Evolutionary conservation across 2,888 invertebrate genomes (phyloP).

Genomic region (Lithophane socia): DNA sequence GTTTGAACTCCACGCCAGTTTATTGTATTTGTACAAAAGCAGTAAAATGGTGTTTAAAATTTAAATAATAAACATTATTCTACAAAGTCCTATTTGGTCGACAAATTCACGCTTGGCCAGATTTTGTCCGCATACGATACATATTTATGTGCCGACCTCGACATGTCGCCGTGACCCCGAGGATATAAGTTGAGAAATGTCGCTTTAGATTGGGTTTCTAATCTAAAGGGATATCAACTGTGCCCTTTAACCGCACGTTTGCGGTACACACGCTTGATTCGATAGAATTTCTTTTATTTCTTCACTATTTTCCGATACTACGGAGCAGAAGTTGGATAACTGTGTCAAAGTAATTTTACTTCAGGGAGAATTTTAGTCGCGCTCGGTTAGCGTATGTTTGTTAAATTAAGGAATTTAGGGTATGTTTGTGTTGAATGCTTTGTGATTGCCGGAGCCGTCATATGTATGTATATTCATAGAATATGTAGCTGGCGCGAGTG

Average conservation of each 20-base stretch:
- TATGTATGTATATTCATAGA: conserved; percentile 34
- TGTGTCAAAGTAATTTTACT: conserved; percentile 62
- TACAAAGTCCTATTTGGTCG: conserved; percentile 23
- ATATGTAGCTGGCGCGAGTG: conserved; percentile 27
- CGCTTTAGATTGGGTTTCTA: conserved; percentile 74
- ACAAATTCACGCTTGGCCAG: conserved; percentile 47
- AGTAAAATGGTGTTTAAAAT: conserved; percentile 33
- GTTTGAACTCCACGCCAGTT: conserved; percentile 40
- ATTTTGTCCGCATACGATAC: conserved; percentile 64
- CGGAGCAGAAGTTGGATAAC: conserved; percentile 53
- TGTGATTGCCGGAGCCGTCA: conserved; percentile 52
- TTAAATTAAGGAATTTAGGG: conserved; percentile 55
- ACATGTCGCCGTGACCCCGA: conserved; percentile 62
- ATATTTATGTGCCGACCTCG: conserved; percentile 66
- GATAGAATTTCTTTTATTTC: conserved; percentile 68
- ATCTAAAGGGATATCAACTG: conserved; percentile 73
- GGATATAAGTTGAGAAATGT: conserved; percentile 68
- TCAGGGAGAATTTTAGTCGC: conserved; percentile 39
- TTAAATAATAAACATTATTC: conserved; percentile 43
- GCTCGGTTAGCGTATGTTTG: conserved; percentile 35
- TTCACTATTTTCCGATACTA: conserved; percentile 41
- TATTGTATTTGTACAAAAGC: conserved; percentile 32
- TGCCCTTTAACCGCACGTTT: conserved; percentile 69
- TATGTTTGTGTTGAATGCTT: conserved; percentile 57
- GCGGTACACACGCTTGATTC: conserved; percentile 65